Evolutionary conservation across 1,140 invertebrate species (phyloP), one percentile per base, ranked within the genome.

Genomic region (Trichogramma pretiosum): DNA sequence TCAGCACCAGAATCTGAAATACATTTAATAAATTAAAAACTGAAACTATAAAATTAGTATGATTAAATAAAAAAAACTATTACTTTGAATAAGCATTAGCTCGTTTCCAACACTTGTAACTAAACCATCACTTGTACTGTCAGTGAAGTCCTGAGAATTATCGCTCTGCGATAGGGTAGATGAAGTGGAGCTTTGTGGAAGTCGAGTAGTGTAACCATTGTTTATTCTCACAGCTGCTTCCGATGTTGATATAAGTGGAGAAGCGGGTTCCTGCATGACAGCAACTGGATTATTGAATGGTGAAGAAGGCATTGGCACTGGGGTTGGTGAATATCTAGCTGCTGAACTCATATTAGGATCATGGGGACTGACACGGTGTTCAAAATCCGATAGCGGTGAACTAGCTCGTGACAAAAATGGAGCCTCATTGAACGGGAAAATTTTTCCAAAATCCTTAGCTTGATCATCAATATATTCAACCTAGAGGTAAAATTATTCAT

Each of bases 311-410:
- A 69, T 45, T 43, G 72, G 71, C 16, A 72, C 71, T 28, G 73
- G 75, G 19, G 76, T 73, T 1, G 76, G 74, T 16, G 74, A 77
- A 55, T 78, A 78, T 46, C 68, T 64, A 1, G 77, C 75, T 9
- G 74, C 65, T 10, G 76, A 77, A 55, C 75, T 74, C 75, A 79
- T 77, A 53, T 78, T 77, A 2, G 77, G 75, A 56, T 79, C 77
- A 48, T 77, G 61, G 5, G 76, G 74, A 55, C 74, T 77, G 5
- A 78, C 76, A 28, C 72, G 67, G 46, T 76, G 71, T 30, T 75
- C 72, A 52, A 76, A 76, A 28, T 77, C 74, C 0, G 68, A 69
- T 18, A 68, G 62, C n/a, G 68, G 67, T 33, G 74, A 70, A 3
- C 69, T 57, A 5, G 70, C 56, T 43, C 68, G 58, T 0, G 70